Evolutionary conservation across 2,113 vertebrate genomes (phyloP), one percentile per base, ranked within the genome.

Genomic region (Lanius collurio): DNA sequence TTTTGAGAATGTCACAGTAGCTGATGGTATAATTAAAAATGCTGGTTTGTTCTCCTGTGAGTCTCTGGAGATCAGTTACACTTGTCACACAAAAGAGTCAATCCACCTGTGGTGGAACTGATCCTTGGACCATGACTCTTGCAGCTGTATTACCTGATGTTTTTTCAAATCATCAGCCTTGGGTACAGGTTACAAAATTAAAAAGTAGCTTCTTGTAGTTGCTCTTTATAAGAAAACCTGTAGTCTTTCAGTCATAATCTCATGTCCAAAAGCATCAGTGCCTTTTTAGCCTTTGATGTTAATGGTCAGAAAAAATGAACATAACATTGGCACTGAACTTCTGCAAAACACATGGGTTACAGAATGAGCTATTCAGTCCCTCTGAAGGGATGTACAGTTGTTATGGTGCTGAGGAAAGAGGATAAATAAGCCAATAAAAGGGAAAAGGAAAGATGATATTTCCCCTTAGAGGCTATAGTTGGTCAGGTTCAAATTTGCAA

Each of bases 401-500:
- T 71, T 76, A 15, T 13, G 35, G 22, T 83, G 47, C 68, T 83
- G 64, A 86, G 39, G 16, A 76, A 23, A 75, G 15, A 46, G 9
- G 28, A 70, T 77, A 93, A 88, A 80, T 83, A 90, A 77, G 12
- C 60, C 31, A 60, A 23, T 80, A 27, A 74, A 91, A 85, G 22
- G 53, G 26, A 59, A 83, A 92, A 83, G 12, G 15, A 79, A 92
- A 81, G 68, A 67, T 65, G 39, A 4, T 80, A n/a, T 74, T 93
- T 95, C 41, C 50, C 42, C 39, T 67, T 31, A 56, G 79, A 93
- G 63, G 78, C 59, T 83, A 3, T 28, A 83, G 42, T 22, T 88
- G 78, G 37, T 56, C 59, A 56, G 47, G 35, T 86, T 88, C 74
- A 65, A 90, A 95, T 96, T 89, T 96, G 46, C 84, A 91, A 69